Percentiles rank a stretch among this genome's conserved stretches.
Evolutionary conservation across 2,888 invertebrate genomes (phyloP).

Genomic region (Parapristionchus giblindavisi): DNA sequence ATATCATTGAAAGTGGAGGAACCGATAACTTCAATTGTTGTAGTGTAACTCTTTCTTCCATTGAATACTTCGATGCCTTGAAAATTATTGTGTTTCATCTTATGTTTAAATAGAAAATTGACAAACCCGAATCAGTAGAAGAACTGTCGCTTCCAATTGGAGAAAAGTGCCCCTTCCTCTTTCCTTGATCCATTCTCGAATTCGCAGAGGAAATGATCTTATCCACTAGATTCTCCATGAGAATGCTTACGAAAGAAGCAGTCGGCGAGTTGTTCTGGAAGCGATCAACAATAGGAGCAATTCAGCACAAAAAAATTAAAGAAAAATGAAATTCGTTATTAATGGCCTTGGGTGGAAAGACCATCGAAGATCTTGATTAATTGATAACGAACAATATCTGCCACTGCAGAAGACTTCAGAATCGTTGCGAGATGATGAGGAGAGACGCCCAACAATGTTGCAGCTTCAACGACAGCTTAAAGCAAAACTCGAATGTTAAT

Average conservation of each 20-base stretch:
- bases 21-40: not conserved
- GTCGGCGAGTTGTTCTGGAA: not conserved
- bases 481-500: not conserved
- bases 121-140: slow-evolving; percentile 25
- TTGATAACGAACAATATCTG: not conserved
- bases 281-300: not conserved
- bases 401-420: not conserved
- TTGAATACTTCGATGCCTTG: not conserved
- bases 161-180: not conserved
- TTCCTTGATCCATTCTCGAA: not conserved
- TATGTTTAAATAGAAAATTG: not conserved
- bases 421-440: not conserved
- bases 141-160: slow-evolving; percentile 15
- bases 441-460: slow-evolving; percentile 5
- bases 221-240: slow-evolving; percentile 14
- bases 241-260: not conserved
- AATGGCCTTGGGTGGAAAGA: too few species aligned
- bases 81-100: too few species aligned
- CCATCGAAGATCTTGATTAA: too few species aligned
- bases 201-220: not conserved
- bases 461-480: not conserved
- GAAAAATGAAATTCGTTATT: not conserved
- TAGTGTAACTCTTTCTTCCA: not conserved
- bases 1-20: not conserved
- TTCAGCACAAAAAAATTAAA: not conserved